Percentiles rank a stretch among this genome's conserved stretches.
Evolutionary conservation across 2,797 vertebrate species (phyloP).

Genomic region (Peromyscus nudipes): DNA sequence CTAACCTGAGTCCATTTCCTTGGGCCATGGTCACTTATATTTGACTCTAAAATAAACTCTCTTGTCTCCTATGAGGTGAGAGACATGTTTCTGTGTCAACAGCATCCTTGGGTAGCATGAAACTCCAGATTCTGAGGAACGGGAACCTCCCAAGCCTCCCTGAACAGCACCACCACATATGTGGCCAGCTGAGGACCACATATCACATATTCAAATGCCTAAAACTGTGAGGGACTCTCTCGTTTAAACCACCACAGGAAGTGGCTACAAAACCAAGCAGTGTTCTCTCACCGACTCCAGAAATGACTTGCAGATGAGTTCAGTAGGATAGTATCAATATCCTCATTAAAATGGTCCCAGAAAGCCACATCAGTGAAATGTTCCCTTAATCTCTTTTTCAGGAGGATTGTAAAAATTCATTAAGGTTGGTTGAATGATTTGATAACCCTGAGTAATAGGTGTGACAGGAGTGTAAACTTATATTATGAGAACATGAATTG

Average conservation of each 20-base stretch:
- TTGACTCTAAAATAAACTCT: not conserved
- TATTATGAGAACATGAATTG: conserved; percentile 70
- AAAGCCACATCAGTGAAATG: conserved; percentile 28
- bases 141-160: not conserved
- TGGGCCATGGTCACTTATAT: not conserved
- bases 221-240: not conserved
- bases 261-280: not conserved
- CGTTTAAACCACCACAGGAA: not conserved
- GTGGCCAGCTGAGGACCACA: not conserved
- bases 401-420: conserved; percentile 69
- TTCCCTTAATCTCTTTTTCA: conserved; percentile 61
- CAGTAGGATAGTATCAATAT: conserved; percentile 49
- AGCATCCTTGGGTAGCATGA: not conserved
- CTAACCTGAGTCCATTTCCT: not conserved
- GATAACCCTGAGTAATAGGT: conserved; percentile 71
- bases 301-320: not conserved
- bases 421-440: conserved; percentile 68
- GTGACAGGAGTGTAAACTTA: conserved; percentile 68
- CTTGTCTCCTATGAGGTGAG: not conserved
- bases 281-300: not conserved
- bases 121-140: not conserved
- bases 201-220: not conserved
- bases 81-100: not conserved
- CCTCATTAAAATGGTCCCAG: conserved; percentile 26
- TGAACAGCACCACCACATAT: not conserved